phyloP scores from a whole-genome alignment of 92 coral and sea anemone species.

The Phymanthus crucifer region DNA sequence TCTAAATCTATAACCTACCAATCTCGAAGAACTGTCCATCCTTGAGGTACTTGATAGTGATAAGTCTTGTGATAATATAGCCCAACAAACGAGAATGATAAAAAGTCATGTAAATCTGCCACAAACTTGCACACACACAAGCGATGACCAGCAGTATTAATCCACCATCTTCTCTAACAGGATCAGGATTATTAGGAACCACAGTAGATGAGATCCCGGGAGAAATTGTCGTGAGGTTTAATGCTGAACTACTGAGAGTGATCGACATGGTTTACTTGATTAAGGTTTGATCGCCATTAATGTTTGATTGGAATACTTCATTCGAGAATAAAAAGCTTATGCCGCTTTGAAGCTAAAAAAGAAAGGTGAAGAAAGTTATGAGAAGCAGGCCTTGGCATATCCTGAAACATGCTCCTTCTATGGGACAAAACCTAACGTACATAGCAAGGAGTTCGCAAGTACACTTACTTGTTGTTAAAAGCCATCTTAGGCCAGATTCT shows the following conservation, averaged over 20 bases:
- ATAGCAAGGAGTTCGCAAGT: not conserved
- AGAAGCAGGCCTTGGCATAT: not conserved
- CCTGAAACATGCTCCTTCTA: not conserved
- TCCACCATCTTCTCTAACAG: slow-evolving; percentile 31
- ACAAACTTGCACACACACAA: slow-evolving; percentile 72
- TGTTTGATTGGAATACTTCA: not conserved
- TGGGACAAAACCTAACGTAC: not conserved
- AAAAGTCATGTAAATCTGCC: slow-evolving; percentile 90
- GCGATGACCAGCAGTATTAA: slow-evolving; percentile 74
- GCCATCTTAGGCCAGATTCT: not conserved
- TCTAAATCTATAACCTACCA: slow-evolving; percentile 61
- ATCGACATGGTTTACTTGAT: not conserved
- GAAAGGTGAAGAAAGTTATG: not conserved
- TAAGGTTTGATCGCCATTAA: not conserved
- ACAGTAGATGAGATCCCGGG: not conserved
- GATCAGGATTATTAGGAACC: not conserved
- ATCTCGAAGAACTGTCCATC: slow-evolving; percentile 87
- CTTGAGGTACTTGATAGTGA: slow-evolving; percentile 74
- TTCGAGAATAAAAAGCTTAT: not conserved
- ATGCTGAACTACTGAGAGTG: not conserved
- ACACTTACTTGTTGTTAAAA: not conserved
- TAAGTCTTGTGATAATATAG: slow-evolving; percentile 69
- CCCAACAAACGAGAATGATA: slow-evolving; percentile 92
- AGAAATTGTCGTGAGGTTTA: slow-evolving; percentile 3
- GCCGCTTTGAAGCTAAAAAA: not conserved